Evolutionary conservation across 1,140 invertebrate genomes (phyloP), one percentile per base, ranked within the genome.

Genomic region (Olivierus martensii): DNA sequence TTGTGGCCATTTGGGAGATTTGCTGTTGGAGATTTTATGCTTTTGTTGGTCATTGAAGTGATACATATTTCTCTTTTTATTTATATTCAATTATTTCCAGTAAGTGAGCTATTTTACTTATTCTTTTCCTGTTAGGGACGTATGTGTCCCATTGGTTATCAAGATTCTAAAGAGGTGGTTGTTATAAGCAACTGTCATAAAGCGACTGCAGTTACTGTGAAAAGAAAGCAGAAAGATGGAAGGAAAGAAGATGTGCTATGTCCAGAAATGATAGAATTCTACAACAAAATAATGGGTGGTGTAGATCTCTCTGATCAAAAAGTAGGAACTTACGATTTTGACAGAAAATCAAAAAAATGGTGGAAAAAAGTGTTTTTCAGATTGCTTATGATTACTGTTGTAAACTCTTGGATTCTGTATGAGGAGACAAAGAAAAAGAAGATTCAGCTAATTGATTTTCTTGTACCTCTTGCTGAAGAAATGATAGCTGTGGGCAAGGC

Each of bases 281-380:
- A 73, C 58, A 71, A 69, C 59, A 53, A 53, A 44, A 69, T 65
- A 3, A 74, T 73, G 65, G 65, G 66, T 37, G 70, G 65, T 39
- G 69, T 73, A 5, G 70, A 73, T 53, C 64, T 58, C 7, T 49
- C 71, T 15, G 68, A 73, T 50, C 61, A 72, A 56, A 64, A 59
- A 51, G 51, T 53, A 28, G 35, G 28, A 35, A 43, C 56, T 18
- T 63, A 61, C 56, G 56, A 62, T 51, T 52, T 50, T 36, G 55
- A 59, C 46, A 17, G 57, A 54, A 59, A 56, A 51, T 62, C 60
- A 4, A 55, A 21, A 44, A 61, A 59, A 58, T 58, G 52, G 52
- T 58, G 53, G 56, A 53, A 58, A 50, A 61, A 56, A 60, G 54
- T 61, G 21, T 62, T 62, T 55, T 61, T 57, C 50, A 49, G 43